phyloP scores from a whole-genome alignment of 1,140 invertebrate genomes.

The Pissodes strobi region DNA sequence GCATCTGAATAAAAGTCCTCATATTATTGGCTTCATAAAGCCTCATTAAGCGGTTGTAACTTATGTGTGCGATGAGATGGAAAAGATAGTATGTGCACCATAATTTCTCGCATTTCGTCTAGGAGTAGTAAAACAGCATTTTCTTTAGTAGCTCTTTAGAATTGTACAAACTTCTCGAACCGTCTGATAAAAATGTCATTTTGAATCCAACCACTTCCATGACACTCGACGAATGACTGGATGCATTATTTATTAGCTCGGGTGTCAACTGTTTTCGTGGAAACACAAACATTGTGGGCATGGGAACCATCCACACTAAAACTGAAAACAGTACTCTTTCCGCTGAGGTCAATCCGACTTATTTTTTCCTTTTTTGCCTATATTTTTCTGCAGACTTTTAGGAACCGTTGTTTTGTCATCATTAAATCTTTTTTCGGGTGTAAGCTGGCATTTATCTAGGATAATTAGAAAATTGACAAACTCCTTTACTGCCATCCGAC shows the following conservation, averaged over 20 bases:
- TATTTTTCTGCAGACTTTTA: conserved; percentile 53
- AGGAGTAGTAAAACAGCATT: no score
- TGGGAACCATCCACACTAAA: no score
- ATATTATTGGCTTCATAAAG: conserved; percentile 44
- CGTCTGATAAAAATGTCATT: no score
- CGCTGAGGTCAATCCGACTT: conserved; percentile 51
- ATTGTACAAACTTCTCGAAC: no score
- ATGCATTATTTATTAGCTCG: conserved; percentile 34
- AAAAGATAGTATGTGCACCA: no score
- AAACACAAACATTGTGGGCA: conserved; percentile 50
- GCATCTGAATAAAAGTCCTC: conserved; percentile 53
- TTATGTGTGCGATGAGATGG: conserved; percentile 45
- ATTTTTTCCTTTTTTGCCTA: conserved; percentile 50
- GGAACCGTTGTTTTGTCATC: conserved; percentile 55
- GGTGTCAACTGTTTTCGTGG: conserved; percentile 49
- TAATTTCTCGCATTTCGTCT: no score
- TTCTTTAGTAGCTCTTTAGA: no score
- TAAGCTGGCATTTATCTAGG: conserved; percentile 30
- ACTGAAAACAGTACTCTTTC: conserved; percentile 54
- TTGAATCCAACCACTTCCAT: conserved; percentile 45
- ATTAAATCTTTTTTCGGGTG: conserved; percentile 52
- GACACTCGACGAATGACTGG: conserved; percentile 28
- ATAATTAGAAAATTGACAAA: background rate
- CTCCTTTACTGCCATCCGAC: background rate
- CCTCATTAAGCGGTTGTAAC: conserved; percentile 51